Conservation (phyloP, 37 sponge, comb jelly and placozoan genomes). For the Theonella swinhoei region DNA sequence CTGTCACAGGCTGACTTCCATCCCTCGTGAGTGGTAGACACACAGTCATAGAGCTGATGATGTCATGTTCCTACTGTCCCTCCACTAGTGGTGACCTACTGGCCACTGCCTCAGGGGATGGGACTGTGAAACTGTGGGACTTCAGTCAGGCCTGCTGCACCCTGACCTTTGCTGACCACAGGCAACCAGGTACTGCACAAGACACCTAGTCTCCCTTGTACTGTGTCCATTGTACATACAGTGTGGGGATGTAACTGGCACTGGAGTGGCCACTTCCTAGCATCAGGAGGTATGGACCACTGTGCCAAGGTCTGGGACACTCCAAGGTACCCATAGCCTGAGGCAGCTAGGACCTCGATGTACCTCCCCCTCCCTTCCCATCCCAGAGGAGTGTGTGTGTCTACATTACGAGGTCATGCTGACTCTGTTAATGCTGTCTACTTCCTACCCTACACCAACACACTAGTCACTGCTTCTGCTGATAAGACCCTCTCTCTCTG, state of each 20-base stretch:
- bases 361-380: too few species aligned
- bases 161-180: constrained; percentile 82
- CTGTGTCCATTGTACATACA: too few species aligned
- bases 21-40: constrained; percentile 28
- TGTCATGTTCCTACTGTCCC: too few species aligned
- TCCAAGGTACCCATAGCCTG: too few species aligned
- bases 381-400: constrained; percentile 59
- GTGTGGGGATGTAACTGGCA: constrained; percentile 94
- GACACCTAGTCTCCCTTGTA: neutral
- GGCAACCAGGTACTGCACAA: constrained; percentile 66
- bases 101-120: constrained; percentile 92
- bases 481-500: constrained; percentile 97
- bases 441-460: constrained; percentile 84
- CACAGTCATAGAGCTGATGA: neutral
- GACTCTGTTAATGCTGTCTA: constrained; percentile 88
- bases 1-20: constrained; percentile 65
- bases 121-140: constrained; percentile 91
- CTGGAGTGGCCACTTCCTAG: constrained; percentile 74
- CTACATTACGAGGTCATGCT: constrained; percentile 89
- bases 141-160: constrained; percentile 62
- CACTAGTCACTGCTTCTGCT: constrained; percentile 79
- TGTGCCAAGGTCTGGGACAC: constrained; percentile 82
- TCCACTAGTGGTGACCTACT: constrained; percentile 60
- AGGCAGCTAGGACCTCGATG: too few species aligned
- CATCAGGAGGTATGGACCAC: constrained; percentile 90